These are phyloP conservation scores for Psophia crepitans DNA, from an alignment of 2,113 vertebrate genomes.

Conservation along the genomic window DNA sequence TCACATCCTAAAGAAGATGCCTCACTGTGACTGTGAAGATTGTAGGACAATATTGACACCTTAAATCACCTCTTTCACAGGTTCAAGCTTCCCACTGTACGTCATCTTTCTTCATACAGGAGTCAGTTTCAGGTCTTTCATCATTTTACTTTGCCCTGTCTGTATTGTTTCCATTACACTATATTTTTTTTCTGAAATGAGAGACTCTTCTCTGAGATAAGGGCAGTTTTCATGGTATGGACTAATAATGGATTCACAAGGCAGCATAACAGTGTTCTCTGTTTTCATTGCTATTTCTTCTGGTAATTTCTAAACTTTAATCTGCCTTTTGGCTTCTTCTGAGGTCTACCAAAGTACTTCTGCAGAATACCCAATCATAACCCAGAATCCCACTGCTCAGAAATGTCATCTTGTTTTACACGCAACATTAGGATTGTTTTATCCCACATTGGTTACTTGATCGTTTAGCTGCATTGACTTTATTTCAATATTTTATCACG, in stretches of 20 bases:
- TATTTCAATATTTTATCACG: background rate
- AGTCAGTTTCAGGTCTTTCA: background rate
- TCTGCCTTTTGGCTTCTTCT: background rate
- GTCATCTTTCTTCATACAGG: background rate
- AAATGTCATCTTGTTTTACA: background rate
- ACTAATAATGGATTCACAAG: background rate
- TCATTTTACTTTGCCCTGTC: background rate
- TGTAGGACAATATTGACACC: background rate
- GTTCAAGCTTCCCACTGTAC: background rate
- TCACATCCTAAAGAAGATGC: background rate
- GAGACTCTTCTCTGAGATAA: background rate
- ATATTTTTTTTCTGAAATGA: background rate
- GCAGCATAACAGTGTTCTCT: background rate
- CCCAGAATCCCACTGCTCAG: background rate
- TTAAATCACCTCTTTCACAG: background rate
- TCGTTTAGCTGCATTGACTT: background rate
- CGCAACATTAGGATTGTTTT: background rate
- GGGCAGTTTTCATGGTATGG: background rate
- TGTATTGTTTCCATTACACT: background rate
- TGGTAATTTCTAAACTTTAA: background rate
- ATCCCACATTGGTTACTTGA: background rate
- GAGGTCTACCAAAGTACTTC: background rate
- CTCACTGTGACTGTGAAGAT: background rate
- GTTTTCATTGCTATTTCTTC: background rate
- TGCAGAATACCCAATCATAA: background rate